Evolutionary conservation across 2,888 invertebrate species (phyloP).

Genomic region (Mayetiola destructor): DNA sequence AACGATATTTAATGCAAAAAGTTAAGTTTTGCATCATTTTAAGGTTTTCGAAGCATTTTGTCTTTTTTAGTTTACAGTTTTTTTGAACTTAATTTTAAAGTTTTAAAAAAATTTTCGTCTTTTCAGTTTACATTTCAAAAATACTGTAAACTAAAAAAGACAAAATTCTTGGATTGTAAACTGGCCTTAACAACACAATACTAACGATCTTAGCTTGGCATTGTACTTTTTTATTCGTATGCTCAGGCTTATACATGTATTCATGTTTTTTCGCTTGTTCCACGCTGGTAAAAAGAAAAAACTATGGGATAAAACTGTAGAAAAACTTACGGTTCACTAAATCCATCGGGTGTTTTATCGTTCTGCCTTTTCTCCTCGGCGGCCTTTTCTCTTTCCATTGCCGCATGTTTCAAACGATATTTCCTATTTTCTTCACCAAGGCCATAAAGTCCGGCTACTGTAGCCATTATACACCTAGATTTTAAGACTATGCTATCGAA

Average conservation of each 20-base stretch:
- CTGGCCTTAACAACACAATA: too few species aligned
- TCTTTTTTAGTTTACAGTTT: too few species aligned
- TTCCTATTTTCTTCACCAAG: conserved; percentile 57
- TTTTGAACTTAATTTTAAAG: too few species aligned
- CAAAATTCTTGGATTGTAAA: too few species aligned
- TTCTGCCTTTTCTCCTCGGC: conserved; percentile 29
- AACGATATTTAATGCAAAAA: too few species aligned
- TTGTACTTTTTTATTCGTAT: not conserved
- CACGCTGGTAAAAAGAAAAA: not conserved
- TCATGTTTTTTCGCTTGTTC: not conserved
- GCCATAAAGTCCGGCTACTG: conserved; percentile 65
- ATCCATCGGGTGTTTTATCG: conserved; percentile 28
- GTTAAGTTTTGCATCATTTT: too few species aligned
- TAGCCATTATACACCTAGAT: conserved; percentile 43
- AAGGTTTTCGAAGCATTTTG: too few species aligned
- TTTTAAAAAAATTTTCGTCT: too few species aligned
- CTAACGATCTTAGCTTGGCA: not conserved
- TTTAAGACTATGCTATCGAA: not conserved
- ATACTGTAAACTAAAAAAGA: too few species aligned
- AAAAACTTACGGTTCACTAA: conserved; percentile 20
- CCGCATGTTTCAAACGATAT: conserved; percentile 22
- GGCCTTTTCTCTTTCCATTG: conserved; percentile 11
- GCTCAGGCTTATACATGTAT: too few species aligned
- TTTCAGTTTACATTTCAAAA: too few species aligned
- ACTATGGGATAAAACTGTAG: not conserved